Conservation (phyloP, 2,113 vertebrate genomes). For the Halichoerus grypus region DNA sequence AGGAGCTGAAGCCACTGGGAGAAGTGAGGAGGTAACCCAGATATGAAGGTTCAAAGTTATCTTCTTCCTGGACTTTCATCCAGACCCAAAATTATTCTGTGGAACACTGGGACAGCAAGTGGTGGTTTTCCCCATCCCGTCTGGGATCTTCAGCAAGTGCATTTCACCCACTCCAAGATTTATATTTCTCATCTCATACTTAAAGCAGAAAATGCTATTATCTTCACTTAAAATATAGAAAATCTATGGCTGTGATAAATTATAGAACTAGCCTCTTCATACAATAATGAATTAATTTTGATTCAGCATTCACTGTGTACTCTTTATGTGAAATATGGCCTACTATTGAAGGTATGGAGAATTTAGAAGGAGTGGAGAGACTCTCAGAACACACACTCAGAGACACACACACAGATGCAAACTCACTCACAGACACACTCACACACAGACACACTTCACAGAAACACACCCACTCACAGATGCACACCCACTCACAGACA, state of each 20-base stretch:
- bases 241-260: neutral
- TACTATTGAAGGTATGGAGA: neutral
- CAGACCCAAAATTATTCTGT: neutral
- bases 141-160: neutral
- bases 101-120: neutral
- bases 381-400: too few relatives aligned
- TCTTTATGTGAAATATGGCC: neutral
- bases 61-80: neutral
- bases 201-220: neutral
- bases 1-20: too few relatives aligned
- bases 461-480: rapidly evolving
- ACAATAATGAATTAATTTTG: constrained; percentile 29
- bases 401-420: neutral
- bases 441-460: neutral
- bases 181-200: neutral
- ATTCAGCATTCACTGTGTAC: neutral
- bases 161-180: neutral
- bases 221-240: neutral
- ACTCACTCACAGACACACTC: neutral
- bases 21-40: neutral
- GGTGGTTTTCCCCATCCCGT: too few relatives aligned
- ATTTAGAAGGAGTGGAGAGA: neutral
- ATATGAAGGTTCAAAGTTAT: neutral
- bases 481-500: neutral
- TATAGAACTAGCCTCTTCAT: neutral